Conservation (phyloP, 1,140 invertebrate genomes). For the Zaprionus davidi region DNA sequence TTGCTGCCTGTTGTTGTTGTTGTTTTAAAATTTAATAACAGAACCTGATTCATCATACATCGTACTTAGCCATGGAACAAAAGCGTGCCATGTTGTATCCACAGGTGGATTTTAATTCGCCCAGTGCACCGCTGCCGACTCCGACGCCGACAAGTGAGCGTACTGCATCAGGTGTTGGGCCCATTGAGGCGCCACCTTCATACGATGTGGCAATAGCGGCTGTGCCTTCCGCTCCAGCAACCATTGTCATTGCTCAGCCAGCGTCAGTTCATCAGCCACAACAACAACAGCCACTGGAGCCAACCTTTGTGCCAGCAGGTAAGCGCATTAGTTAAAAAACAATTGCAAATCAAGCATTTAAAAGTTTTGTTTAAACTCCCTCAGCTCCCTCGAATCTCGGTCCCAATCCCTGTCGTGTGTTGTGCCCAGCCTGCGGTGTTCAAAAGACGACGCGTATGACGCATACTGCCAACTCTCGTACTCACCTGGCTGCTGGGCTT, state of each 20-base stretch:
- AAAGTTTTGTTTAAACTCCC: background rate
- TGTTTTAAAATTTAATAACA: background rate
- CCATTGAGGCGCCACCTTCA: conserved; percentile 72
- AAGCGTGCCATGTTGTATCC: conserved; percentile 82
- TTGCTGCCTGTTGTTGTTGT: background rate
- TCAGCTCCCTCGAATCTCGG: conserved; percentile 80
- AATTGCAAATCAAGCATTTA: background rate
- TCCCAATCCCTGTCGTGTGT: conserved; percentile 84
- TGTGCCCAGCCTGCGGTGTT: conserved; percentile 86
- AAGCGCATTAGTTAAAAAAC: background rate
- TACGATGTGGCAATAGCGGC: conserved; percentile 72
- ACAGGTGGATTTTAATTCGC: conserved; percentile 60
- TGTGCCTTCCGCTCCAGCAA: conserved; percentile 43
- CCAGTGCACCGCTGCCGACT: conserved; percentile 58
- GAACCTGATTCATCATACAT: conserved; percentile 46
- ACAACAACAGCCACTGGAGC: conserved; percentile 25
- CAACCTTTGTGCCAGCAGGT: conserved; percentile 63
- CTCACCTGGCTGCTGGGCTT: conserved; percentile 87
- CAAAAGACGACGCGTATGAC: conserved; percentile 85
- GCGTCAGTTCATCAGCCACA: conserved; percentile 33
- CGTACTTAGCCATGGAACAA: conserved; percentile 72
- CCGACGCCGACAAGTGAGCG: conserved; percentile 30
- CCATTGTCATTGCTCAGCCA: conserved; percentile 44
- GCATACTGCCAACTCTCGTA: conserved; percentile 86
- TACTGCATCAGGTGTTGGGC: conserved; percentile 31